phyloP scores from a whole-genome alignment of 2,888 invertebrate species.

The Andrena trimmerana region DNA sequence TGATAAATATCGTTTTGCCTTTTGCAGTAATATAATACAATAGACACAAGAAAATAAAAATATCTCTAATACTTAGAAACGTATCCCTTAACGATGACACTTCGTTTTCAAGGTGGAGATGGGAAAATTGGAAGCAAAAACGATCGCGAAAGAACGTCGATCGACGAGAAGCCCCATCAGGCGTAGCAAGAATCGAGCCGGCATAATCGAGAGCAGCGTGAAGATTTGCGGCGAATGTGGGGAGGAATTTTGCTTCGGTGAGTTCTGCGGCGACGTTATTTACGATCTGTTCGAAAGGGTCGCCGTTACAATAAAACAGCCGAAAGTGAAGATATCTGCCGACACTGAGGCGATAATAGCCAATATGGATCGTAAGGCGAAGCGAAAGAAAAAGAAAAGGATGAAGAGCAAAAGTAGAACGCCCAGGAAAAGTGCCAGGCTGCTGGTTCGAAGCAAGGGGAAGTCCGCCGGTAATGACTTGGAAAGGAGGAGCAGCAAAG shows the following conservation, averaged over 20 bases:
- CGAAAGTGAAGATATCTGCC: slow-evolving; percentile 79
- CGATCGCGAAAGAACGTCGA: slow-evolving; percentile 90
- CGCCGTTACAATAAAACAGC: slow-evolving; percentile 78
- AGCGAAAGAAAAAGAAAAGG: slow-evolving; percentile 76
- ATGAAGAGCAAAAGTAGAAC: slow-evolving; percentile 82
- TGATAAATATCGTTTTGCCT: too few relatives aligned
- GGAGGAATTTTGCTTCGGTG: slow-evolving; percentile 92
- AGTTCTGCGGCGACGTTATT: slow-evolving; percentile 86
- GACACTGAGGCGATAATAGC: slow-evolving; percentile 84
- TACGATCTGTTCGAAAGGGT: slow-evolving; percentile 87
- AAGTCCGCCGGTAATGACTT: slow-evolving; percentile 65
- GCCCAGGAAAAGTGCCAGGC: slow-evolving; percentile 83
- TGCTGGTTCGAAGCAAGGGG: slow-evolving; percentile 74
- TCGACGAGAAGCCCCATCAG: slow-evolving; percentile 89
- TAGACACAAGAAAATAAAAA: too few relatives aligned
- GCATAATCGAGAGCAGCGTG: slow-evolving; percentile 92
- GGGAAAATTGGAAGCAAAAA: slow-evolving; percentile 92
- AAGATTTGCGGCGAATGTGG: slow-evolving; percentile 92
- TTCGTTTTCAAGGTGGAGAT: slow-evolving; percentile 88
- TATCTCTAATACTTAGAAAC: too few relatives aligned
- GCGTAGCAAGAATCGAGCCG: slow-evolving; percentile 93
- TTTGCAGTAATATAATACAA: too few relatives aligned
- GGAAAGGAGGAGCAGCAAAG: slow-evolving; percentile 36
- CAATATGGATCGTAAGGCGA: slow-evolving; percentile 77
- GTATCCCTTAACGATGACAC: too few relatives aligned